Base-by-base conservation (phyloP, 2,888 invertebrate genomes). In the Rhagophthalmus giganteus region DNA sequence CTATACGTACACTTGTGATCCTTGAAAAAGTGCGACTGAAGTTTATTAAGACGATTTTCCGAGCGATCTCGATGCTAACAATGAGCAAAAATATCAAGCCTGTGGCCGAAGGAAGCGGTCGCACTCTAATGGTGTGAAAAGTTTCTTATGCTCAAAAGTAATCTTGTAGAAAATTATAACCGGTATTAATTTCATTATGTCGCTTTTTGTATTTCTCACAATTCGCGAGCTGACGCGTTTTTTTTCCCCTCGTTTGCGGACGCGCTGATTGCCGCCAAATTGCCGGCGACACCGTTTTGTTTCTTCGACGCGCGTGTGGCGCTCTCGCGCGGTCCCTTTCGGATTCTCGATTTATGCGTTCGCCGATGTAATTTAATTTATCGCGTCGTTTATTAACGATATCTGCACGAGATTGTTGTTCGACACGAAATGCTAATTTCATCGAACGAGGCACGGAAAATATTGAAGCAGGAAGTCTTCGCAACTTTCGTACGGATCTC, bases 141-240 rank as follows among this genome's bases (percentile, higher is more conserved):
- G 24, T 26, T 42, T 33, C 42, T 42, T 34, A 31, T 31, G 33
- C 35, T 26, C 28, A 31, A 30, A 27, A 49, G 49, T 31, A 49
- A 49, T 49, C 49, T 49, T 49, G 37, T 49, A 49, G 49, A 42
- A 49, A 49, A 49, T 49, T 42, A 42, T 30, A n/a, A n/a, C n/a
- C n/a, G 31, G 49, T 49, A 49, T 49, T 49, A 49, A 49, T 49
- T 49, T 49, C 49, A 42, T 48, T 48, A 48, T 41, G 11, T 12
- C 12, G 12, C 15, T 49, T 49, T 48, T 49, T 49, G 49, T 32
- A 37, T 37, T 48, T 49, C 49, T 49, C 49, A 49, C 49, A 49
- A 42, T 49, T 42, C 35, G 37, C 26, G 25, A 20, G 28, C 35
- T n/a, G 35, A 32, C 11, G 16, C 14, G 15, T 42, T 49, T 42